Evolutionary conservation across 1,140 invertebrate genomes (phyloP).

Genomic region (Drosophila prosaltans): DNA sequence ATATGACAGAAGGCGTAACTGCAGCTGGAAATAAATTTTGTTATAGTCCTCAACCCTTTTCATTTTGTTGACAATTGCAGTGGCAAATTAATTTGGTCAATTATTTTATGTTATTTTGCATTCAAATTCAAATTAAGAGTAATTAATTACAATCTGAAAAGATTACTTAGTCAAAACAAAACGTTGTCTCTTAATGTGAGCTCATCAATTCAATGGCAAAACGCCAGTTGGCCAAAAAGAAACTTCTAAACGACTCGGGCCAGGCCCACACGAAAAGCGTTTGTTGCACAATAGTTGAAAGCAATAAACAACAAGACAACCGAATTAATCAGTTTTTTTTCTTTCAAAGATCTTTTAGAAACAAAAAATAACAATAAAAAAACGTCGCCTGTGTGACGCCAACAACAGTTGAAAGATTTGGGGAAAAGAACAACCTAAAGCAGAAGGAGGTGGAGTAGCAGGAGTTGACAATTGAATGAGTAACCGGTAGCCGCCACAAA

Average conservation of each 20-base stretch:
- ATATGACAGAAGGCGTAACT: background rate
- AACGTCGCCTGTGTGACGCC: conserved; percentile 9
- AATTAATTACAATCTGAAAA: conserved; percentile 49
- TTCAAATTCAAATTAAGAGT: conserved; percentile 52
- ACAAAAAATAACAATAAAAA: conserved; percentile 26
- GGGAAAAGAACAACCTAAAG: background rate
- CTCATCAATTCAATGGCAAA: conserved; percentile 49
- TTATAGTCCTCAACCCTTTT: background rate
- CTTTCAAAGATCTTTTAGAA: conserved; percentile 31
- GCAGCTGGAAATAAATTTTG: background rate
- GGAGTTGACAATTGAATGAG: background rate
- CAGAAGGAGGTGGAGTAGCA: background rate
- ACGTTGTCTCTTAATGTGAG: conserved; percentile 57
- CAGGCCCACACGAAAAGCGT: conserved; percentile 19
- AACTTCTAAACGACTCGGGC: conserved; percentile 15
- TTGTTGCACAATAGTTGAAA: conserved; percentile 44
- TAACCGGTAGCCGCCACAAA: conserved; percentile 1
- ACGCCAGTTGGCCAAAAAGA: conserved; percentile 18
- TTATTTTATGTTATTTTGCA: conserved; percentile 27
- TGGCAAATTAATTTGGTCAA: conserved; percentile 9
- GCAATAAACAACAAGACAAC: conserved; percentile 37
- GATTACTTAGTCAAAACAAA: conserved; percentile 59
- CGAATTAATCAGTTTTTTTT: conserved; percentile 46
- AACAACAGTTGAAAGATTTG: background rate
- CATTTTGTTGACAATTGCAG: conserved; percentile 39